Evolutionary conservation across 2,797 vertebrate genomes (phyloP), one percentile per base, ranked within the genome.

Genomic region (Streptopelia turtur): DNA sequence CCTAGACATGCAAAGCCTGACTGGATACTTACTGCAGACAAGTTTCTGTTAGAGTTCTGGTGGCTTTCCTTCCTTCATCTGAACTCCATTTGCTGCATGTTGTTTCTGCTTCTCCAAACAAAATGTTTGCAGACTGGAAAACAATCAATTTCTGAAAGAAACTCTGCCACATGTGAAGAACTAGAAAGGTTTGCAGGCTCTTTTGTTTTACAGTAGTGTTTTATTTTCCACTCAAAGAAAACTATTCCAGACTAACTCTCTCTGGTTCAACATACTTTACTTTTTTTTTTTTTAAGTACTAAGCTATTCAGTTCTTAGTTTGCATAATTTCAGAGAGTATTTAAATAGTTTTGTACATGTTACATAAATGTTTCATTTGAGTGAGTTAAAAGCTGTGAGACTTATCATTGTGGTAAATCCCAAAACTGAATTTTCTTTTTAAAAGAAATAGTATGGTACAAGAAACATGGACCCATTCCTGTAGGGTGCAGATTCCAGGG

Each of bases 401-500:
- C 66, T 52, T 47, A 56, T 23, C 16, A 59, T 30, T 64, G 13
- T 43, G 30, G 12, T 47, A 85, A 76, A 49, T 16, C 9, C 39
- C 11, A 1, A 77, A 74, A 77, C 2, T 2, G 27, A 59, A 30
- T 57, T 61, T 84, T 75, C 28, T 69, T 56, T 87, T 53, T 52
- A 55, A 53, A 2, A 65, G 41, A 37, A 89, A 45, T 4, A 20
- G 5, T 9, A 28, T 12, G 9, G 31, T 69, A 50, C 28, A 75
- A 50, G 31, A 71, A 68, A 30, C 25, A 55, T 6, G 11, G 13
- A 28, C 22, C 39, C 59, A 75, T 33, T 71, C 16, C 17, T 37
- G 9, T 23, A 53, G 27, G 0, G 0, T 63, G 15, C 39, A 49
- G 52, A 64, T 56, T 83, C 25, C 39, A 69, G 15, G 3, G 8